Conservation (phyloP, 2,113 vertebrate species). For the Arvicanthis niloticus region DNA sequence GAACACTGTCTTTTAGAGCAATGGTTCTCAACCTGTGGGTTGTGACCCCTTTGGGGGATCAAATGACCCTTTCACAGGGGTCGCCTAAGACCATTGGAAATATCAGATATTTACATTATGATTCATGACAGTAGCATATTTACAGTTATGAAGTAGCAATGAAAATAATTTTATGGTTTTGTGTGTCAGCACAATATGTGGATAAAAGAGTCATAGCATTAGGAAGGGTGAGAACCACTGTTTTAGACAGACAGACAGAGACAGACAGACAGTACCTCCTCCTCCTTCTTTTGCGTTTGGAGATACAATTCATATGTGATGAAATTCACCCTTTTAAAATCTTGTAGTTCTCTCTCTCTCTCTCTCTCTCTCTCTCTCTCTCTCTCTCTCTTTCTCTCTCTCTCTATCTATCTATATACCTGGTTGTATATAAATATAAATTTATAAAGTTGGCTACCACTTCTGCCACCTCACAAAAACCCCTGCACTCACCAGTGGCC, state of each 20-base stretch:
- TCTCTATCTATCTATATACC: too few relatives aligned
- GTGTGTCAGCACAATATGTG: background rate
- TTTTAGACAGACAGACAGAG: background rate
- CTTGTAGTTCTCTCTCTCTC: background rate
- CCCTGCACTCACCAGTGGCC: background rate
- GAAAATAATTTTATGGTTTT: background rate
- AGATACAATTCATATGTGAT: background rate
- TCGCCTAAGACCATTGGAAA: background rate
- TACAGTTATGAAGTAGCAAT: background rate
- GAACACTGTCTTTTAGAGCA: background rate
- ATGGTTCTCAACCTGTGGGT: background rate
- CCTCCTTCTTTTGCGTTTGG: background rate
- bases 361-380: too few relatives aligned
- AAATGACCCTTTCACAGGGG: background rate
- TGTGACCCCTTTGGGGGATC: background rate
- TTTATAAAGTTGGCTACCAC: background rate
- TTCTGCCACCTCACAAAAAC: background rate
- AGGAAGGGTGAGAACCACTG: background rate
- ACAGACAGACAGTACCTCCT: background rate
- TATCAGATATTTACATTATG: background rate
- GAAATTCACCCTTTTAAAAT: background rate
- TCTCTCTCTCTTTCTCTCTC: too few relatives aligned
- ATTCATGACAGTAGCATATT: background rate
- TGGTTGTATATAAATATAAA: too few relatives aligned
- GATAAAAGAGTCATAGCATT: background rate